Evolutionary conservation across 2,113 vertebrate genomes (phyloP), one percentile per base, ranked within the genome.

Genomic region (Hemichromis elongatus): DNA sequence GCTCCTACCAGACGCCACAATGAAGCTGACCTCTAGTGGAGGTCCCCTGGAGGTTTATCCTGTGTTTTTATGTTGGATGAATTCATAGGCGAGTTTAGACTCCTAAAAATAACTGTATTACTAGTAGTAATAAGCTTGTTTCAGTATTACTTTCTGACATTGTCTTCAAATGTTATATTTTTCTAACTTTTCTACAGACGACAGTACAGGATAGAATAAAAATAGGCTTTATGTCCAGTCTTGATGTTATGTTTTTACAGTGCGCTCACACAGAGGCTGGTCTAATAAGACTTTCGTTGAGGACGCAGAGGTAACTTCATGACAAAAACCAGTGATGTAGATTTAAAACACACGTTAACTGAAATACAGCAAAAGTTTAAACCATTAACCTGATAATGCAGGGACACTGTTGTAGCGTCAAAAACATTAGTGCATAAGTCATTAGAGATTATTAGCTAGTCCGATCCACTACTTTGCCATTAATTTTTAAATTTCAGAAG

Each of bases 1-100:
- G 2, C 37, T 16, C 37, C 37, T 11, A 26, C 68, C 42, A 47
- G 40, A 73, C 1, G 9, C 2, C 16, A 73, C 42, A 47, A 73
- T 47, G 68, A 73, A 73, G 68, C 24, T 73, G 42, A 73, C 68
- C 68, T 73, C 68, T 73, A 73, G 68, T 47, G 68, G 68, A 73
- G 42, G 40, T 18, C 68, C 13, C 40, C 24, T 47, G 21, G 66
- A 47, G 66, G 40, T 7, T 73, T 47, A 47, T 28, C 16, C 68
- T 11, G 24, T 12, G 24, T 47, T 24, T 73, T 73, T 73, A 18
- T 73, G 24, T 73, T 47, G 42, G 68, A 1, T 66, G 3, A 66
- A 66, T 66, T 37, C 6, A 37, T 37, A 37, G 35, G 35, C 9
- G 3, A 37, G 8, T 35, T 9, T 9, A 35, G 6, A 35, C 35